Conservation (phyloP, 2,888 invertebrate species). For the Drosophila bunnanda region DNA sequence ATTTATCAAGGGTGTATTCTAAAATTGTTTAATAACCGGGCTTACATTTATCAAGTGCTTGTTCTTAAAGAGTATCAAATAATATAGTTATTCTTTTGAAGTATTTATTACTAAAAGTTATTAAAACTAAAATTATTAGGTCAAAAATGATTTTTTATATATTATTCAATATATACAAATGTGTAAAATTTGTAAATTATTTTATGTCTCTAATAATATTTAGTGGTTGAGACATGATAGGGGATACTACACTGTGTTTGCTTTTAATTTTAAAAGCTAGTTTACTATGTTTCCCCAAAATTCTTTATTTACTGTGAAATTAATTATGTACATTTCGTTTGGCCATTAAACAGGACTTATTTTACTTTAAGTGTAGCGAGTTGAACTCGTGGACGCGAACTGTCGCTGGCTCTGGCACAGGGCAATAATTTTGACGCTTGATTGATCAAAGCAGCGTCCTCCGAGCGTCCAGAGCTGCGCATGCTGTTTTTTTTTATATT, state of each 20-base stretch:
- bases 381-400: slow-evolving; percentile 33
- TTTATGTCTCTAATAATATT: too few species aligned
- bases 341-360: background rate
- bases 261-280: background rate
- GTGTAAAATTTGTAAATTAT: too few species aligned
- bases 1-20: too few species aligned
- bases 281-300: background rate
- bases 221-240: background rate
- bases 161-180: too few species aligned
- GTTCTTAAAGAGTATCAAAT: too few species aligned
- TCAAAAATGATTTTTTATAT: too few species aligned
- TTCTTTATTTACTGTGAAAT: background rate
- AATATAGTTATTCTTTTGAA: too few species aligned
- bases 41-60: too few species aligned
- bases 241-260: background rate
- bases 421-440: slow-evolving; percentile 80
- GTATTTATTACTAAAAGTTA: background rate
- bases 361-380: slow-evolving; percentile 11
- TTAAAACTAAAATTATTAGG: too few species aligned
- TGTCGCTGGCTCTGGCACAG: slow-evolving; percentile 59
- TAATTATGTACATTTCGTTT: background rate
- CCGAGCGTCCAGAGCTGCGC: slow-evolving; percentile 23
- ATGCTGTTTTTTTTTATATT: slow-evolving; percentile 11
- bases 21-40: too few species aligned
- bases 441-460: slow-evolving; percentile 75